Conservation (phyloP, 2,797 vertebrate genomes). For the Syncerus caffer region DNA sequence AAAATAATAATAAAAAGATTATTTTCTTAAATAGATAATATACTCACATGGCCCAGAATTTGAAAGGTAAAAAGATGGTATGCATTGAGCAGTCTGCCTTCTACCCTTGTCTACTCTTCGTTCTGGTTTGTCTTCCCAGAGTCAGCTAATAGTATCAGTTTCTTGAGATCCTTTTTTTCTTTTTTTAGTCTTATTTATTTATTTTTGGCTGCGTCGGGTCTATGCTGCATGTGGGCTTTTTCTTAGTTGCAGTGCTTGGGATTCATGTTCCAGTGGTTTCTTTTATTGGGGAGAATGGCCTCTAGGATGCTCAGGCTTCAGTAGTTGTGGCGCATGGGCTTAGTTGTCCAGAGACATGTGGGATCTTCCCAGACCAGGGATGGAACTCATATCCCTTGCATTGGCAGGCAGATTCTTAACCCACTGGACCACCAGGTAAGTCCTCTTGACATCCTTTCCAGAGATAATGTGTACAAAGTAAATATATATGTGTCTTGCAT, state of each 20-base stretch:
- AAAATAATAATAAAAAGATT: not conserved
- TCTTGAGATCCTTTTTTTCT: not conserved
- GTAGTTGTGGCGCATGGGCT: not conserved
- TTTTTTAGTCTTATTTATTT: not conserved
- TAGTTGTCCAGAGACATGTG: not conserved
- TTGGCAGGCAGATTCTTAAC: not conserved
- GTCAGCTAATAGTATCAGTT: not conserved
- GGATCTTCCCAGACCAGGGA: not conserved
- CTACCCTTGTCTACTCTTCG: not conserved
- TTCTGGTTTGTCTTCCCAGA: not conserved
- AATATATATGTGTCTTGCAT: not conserved
- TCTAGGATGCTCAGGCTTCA: not conserved
- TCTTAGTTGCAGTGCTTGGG: not conserved
- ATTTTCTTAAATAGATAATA: not conserved
- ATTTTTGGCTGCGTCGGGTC: not conserved
- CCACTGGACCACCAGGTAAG: not conserved
- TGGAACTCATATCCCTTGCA: not conserved
- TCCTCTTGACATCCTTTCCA: not conserved
- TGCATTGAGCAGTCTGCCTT: not conserved
- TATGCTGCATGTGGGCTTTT: not conserved
- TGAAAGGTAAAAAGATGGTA: not conserved
- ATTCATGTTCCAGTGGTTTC: not conserved
- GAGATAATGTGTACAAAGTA: not conserved
- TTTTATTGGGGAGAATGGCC: not conserved
- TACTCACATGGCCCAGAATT: not conserved